phyloP scores from a whole-genome alignment of 2,113 vertebrate species.

The cattle (Bos taurus) region ARS-UCD2.0 NC_037330.1:19167501-19168000 shows the following conservation, averaged over 20 bases:
- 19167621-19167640: neutral
- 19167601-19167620: neutral
- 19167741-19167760: conserved; percentile 14
- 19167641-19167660: neutral
- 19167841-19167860: neutral
- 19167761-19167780: neutral
- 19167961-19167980: neutral
- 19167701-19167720: neutral
- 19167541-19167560: neutral
- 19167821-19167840: neutral
- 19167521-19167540: neutral
- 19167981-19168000: neutral
- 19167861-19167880: neutral
- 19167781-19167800: neutral
- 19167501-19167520: neutral
- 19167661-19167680: neutral
- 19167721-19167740: neutral
- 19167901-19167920: conserved; percentile 25
- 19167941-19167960: neutral
- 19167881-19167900: neutral
- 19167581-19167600: neutral
- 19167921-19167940: neutral
- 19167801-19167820: neutral
- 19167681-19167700: neutral
- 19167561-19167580: neutral